Evolutionary conservation across 2,113 vertebrate genomes (phyloP), one percentile per base, ranked within the genome.

Genomic region (Butastur rufipennis): DNA sequence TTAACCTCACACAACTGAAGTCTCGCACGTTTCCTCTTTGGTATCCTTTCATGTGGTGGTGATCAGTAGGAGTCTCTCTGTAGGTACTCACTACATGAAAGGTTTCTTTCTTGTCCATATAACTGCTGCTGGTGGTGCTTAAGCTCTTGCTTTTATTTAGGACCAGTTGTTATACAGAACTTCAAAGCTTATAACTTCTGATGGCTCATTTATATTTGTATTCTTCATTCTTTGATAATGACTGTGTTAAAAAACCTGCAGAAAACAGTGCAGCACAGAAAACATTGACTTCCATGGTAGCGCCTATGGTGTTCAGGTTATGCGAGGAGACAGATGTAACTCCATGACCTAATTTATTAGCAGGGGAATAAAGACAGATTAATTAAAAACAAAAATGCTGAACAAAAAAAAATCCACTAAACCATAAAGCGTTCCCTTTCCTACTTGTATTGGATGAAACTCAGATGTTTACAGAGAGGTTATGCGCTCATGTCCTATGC

Each of bases 141-240:
- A 87, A 68, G 52, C 66, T 59, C 81, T 50, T 79, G 45, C 63
- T 93, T 94, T 94, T 94, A 65, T 59, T 95, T 91, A 52, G 75
- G 78, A 86, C 27, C 42, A 50, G 70, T 15, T 95, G 58, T 88
- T 66, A 42, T 10, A 82, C 9, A 56, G 38, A 89, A 23, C 93
- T 97, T 93, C 87, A 97, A 95, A 97, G 94, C 93, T 58, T 73
- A 2, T 40, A 87, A 56, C 62, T 94, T 89, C 81, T 87, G 71
- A 85, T 68, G 61, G 83, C 88, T 94, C 86, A 56, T 89, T 95
- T 91, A 40, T 86, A 48, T 88, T 77, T 91, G 63, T 47, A 38
- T 83, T 93, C 66, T 59, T 95, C 48, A 11, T 10, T 67, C 89
- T 88, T 91, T 94, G 86, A 94, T 90, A 94, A 62, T 1, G 9